phyloP scores from a whole-genome alignment of 2,797 vertebrate genomes.

The Triplophysa bombifrons region DNA sequence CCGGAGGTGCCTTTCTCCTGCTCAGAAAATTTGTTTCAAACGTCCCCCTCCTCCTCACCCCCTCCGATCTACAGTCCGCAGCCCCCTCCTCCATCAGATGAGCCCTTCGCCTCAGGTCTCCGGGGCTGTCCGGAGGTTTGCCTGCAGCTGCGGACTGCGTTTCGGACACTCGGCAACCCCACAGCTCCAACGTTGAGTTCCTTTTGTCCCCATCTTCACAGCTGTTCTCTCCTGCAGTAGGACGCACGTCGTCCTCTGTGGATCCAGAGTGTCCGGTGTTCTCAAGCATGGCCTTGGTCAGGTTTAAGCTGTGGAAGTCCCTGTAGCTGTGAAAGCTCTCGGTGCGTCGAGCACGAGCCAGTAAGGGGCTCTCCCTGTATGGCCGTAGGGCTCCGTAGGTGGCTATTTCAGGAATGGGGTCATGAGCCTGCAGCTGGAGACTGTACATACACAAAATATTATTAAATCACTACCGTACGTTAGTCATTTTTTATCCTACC shows the following conservation, averaged over 20 bases:
- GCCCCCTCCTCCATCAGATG: constrained; percentile 81
- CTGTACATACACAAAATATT: constrained; percentile 65
- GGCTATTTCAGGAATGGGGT: constrained; percentile 84
- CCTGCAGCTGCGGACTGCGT: constrained; percentile 60
- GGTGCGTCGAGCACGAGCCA: constrained; percentile 90
- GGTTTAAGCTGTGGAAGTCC: constrained; percentile 89
- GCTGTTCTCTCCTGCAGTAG: constrained; percentile 71
- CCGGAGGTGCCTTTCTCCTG: constrained; percentile 83
- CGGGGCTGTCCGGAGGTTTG: constrained; percentile 74
- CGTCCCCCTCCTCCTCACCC: constrained; percentile 82
- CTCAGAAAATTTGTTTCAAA: constrained; percentile 88
- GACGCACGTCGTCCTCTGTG: constrained; percentile 60
- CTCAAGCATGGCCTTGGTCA: constrained; percentile 81
- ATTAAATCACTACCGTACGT: not conserved
- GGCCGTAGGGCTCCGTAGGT: constrained; percentile 91
- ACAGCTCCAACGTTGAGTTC: constrained; percentile 72
- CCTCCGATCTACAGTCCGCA: constrained; percentile 79
- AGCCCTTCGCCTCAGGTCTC: constrained; percentile 79
- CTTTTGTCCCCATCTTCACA: constrained; percentile 73
- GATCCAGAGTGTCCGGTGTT: constrained; percentile 56
- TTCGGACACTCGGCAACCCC: constrained; percentile 67
- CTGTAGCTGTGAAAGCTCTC: constrained; percentile 95
- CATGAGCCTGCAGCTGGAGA: constrained; percentile 89
- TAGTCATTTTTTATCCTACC: too few species aligned
- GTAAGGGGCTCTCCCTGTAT: constrained; percentile 94